Evolutionary conservation across 2,888 invertebrate species (phyloP).

Genomic region (Scaptomyza flava): DNA sequence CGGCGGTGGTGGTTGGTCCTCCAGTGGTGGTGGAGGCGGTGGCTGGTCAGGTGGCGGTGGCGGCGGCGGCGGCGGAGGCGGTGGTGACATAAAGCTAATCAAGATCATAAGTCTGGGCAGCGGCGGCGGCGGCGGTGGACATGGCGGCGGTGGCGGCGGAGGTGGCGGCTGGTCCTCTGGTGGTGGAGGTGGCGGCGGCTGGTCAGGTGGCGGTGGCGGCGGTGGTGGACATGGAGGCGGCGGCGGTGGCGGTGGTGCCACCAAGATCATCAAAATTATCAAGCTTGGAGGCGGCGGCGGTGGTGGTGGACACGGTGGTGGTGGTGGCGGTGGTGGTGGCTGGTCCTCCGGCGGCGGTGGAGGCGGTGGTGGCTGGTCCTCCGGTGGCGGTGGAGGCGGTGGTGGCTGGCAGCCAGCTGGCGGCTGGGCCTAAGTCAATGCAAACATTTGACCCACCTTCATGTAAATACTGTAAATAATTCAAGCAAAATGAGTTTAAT

Average conservation of each 20-base stretch:
- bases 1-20: slow-evolving; percentile 22
- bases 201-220: slow-evolving; percentile 60
- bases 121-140: slow-evolving; percentile 54
- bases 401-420: slow-evolving; percentile 76
- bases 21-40: slow-evolving; percentile 19
- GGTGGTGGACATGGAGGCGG: slow-evolving; percentile 40
- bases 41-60: slow-evolving; percentile 24
- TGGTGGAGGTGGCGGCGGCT: slow-evolving; percentile 46
- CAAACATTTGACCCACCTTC: slow-evolving; percentile 4
- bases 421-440: slow-evolving; percentile 75
- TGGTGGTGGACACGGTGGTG: slow-evolving; percentile 43
- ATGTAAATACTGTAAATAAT: slow-evolving; percentile 74
- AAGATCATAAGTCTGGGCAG: background rate
- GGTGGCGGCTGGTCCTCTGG: slow-evolving; percentile 60
- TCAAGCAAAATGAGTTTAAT: slow-evolving; percentile 11
- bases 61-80: slow-evolving; percentile 49
- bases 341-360: slow-evolving; percentile 61
- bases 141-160: slow-evolving; percentile 36
- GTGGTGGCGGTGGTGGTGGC: slow-evolving; percentile 52
- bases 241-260: slow-evolving; percentile 54
- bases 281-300: slow-evolving; percentile 53
- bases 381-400: slow-evolving; percentile 60
- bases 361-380: slow-evolving; percentile 58
- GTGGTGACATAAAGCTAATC: slow-evolving; percentile 30
- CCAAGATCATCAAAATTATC: slow-evolving; percentile 54